Base-by-base conservation (phyloP, 2,113 vertebrate species). In the Peromyscus maniculatus region DNA sequence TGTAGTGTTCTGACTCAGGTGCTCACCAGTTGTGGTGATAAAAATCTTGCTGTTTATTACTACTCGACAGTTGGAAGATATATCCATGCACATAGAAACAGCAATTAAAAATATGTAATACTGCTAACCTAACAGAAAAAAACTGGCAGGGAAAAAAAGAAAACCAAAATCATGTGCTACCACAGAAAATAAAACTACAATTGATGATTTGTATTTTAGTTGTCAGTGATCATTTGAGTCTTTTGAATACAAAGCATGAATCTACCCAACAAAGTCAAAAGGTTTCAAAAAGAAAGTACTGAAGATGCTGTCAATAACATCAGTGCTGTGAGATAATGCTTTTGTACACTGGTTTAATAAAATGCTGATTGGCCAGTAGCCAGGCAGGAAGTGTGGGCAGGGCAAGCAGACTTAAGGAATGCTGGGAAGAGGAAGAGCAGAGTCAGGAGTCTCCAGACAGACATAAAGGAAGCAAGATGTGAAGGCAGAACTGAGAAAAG, bases 41-140 rank as follows among this genome's bases (percentile, higher is more conserved):
- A 97, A 98, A 96, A 75, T 78, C 86, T 95, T 92, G 55, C 92
- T 97, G 87, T 96, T 96, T 15, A 92, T 92, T 91, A 95, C 82
- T 95, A 96, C 80, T 69, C 80, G 49, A 69, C 96, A 80, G 12
- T 95, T 62, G 96, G 52, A 97, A 97, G 97, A 92, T 97, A 94
- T 83, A 92, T 69, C 66, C 92, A 49, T 39, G 26, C 36, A 94
- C 93, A 96, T 94, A 97, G 78, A 95, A 96, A 89, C 46, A 91
- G 39, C 86, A 96, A 97, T 97, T 97, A 83, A 97, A 97, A 96
- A 94, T 96, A 97, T 97, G 92, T 79, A 94, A 43, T 36, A 91
- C 67, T n/a, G 10, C 97, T 94, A 97, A 87, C 57, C 72, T 93
- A 94, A 95, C 72, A 96, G 55, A 91, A 33, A 87, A 87, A 95